These are phyloP conservation scores for Drosophila eohydei DNA, from an alignment of 2,888 invertebrate species.

Conservation along the genomic window DNA sequence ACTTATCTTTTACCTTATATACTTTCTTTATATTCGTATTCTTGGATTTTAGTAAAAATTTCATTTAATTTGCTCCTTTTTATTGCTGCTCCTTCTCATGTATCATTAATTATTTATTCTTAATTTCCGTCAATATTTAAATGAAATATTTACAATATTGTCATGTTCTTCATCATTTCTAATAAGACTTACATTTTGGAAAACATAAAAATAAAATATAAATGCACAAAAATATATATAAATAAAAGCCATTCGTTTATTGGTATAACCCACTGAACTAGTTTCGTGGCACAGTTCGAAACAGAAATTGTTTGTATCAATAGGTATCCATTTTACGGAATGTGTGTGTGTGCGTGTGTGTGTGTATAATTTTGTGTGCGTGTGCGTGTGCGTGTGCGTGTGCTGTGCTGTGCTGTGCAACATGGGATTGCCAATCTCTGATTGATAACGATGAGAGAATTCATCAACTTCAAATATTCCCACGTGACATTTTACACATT, in stretches of 20 bases:
- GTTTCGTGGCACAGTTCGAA: not conserved
- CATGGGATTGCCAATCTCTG: slow-evolving; percentile 69
- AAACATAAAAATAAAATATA: too few species aligned
- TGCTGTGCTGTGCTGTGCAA: slow-evolving; percentile 12
- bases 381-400: slow-evolving; percentile 1
- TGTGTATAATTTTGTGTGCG: not conserved
- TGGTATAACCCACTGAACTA: slow-evolving; percentile 1
- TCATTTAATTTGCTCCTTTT: too few species aligned
- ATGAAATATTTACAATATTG: too few species aligned
- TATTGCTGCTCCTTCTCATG: not conserved
- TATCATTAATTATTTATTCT: too few species aligned
- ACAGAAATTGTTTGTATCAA: slow-evolving; percentile 30
- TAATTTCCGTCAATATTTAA: too few species aligned
- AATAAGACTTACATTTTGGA: too few species aligned
- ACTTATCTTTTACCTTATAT: not conserved
- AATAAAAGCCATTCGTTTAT: not conserved
- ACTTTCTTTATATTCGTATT: too few species aligned
- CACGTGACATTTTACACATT: slow-evolving; percentile 72
- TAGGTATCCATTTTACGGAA: slow-evolving; percentile 23
- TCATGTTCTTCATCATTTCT: too few species aligned
- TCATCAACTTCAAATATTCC: slow-evolving; percentile 64
- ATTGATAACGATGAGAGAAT: slow-evolving; percentile 58
- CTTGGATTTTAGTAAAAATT: too few species aligned
- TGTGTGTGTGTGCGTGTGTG: slow-evolving; percentile 6
- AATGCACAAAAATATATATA: not conserved